Evolutionary conservation across 2,797 vertebrate genomes (phyloP).

Genomic region (Coendou prehensilis): DNA sequence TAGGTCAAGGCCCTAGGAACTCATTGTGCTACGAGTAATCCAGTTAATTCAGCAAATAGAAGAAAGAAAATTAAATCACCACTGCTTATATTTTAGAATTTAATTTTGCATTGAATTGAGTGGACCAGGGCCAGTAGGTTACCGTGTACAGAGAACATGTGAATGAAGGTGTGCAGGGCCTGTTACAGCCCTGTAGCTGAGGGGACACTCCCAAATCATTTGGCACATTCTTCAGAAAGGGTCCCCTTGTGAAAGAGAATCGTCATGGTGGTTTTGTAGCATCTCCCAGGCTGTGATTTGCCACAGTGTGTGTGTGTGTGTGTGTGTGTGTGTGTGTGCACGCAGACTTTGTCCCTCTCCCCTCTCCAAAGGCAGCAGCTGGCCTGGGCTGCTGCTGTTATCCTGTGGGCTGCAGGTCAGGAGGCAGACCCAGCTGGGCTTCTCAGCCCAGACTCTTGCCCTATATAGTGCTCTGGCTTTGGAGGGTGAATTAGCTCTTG

Average conservation of each 20-base stretch:
- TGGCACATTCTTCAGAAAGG: background rate
- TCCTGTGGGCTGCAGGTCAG: background rate
- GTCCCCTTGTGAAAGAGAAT: background rate
- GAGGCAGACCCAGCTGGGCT: background rate
- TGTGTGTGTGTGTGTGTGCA: background rate
- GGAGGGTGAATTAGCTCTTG: conserved; percentile 54
- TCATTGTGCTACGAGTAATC: background rate
- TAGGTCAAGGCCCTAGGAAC: background rate
- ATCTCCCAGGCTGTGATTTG: background rate
- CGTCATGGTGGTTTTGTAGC: background rate
- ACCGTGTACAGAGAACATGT: background rate
- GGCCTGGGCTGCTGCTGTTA: background rate
- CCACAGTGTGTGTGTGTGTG: no score
- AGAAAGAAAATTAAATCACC: background rate
- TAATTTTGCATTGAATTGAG: background rate
- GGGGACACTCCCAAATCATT: background rate
- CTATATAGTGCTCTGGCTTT: conserved; percentile 47
- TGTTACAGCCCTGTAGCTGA: background rate
- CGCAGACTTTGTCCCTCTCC: background rate
- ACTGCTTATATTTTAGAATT: background rate
- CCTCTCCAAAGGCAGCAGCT: background rate
- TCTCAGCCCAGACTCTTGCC: background rate
- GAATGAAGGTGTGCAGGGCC: background rate
- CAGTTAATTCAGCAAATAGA: background rate
- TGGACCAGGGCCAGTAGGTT: background rate